Evolutionary conservation across 2,888 invertebrate species (phyloP), one percentile per base, ranked within the genome.

Genomic region (Tortrix viridana): DNA sequence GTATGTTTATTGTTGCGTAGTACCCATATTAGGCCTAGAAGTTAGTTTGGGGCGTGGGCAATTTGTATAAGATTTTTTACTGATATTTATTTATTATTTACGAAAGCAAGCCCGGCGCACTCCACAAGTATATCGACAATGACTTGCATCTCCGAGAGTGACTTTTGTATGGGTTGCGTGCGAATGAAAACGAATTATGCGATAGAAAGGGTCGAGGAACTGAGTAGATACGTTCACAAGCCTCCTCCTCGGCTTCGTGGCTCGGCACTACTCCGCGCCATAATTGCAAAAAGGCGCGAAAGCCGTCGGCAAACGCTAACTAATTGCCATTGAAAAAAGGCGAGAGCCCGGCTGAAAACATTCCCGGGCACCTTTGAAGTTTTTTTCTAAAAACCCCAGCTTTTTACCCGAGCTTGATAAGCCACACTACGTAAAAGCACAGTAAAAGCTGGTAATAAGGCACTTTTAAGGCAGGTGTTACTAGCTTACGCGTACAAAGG

Each of bases 311-410:
- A 82, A 86, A 84, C 86, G 86, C 86, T 85, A 86, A 92, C 92
- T 93, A 93, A 93, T 93, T 93, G 93, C 92, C 92, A 93, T 93
- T 93, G 86, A 92, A 91, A 91, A 92, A 93, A 92, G 93, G 93
- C 89, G 93, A 92, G 90, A 92, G 75, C 83, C 88, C 87, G 84
- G 81, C 88, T 87, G 86, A 88, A 89, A 91, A 90, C 89, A 88
- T 89, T 82, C 81, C 81, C 79, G 74, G 72, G 76, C 73, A 74
- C 80, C 88, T 91, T 92, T 92, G 91, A 90, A 84, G 86, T 89
- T 85, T 85, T 87, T 86, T 85, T 80, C 73, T 76, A 77, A 82
- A 84, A 81, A 73, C 77, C 71, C 72, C 71, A 80, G 80, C 82
- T 83, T 86, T 85, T 76, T 82, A 78, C 75, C 80, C 79, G 79